phyloP scores from a whole-genome alignment of 2,888 invertebrate species.

The Polydrusus pterygomalis region DNA sequence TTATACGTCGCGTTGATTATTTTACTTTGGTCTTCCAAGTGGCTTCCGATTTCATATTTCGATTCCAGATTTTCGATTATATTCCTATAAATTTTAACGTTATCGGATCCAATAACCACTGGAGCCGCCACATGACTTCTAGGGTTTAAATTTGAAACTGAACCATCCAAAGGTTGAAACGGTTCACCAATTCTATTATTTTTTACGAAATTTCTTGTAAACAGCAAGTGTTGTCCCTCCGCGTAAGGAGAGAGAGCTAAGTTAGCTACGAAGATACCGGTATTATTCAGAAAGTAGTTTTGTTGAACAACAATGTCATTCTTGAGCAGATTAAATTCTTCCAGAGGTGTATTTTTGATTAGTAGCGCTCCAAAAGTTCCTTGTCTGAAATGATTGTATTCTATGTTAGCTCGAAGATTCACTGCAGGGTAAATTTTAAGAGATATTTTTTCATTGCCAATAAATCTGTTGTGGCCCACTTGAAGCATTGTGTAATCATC shows the following conservation, averaged over 20 bases:
- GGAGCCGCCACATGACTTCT: slow-evolving; percentile 95
- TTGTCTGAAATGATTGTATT: slow-evolving; percentile 91
- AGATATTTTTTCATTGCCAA: slow-evolving; percentile 83
- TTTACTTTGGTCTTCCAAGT: slow-evolving; percentile 94
- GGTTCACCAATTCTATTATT: slow-evolving; percentile 92
- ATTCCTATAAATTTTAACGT: slow-evolving; percentile 91
- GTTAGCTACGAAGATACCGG: slow-evolving; percentile 90
- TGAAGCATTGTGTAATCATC: slow-evolving; percentile 78
- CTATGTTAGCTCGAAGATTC: slow-evolving; percentile 85
- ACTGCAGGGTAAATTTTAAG: slow-evolving; percentile 88
- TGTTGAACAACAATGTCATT: slow-evolving; percentile 84
- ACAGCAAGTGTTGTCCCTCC: slow-evolving; percentile 85
- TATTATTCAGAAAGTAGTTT: slow-evolving; percentile 93
- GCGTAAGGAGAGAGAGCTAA: slow-evolving; percentile 92
- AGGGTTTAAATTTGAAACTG: slow-evolving; percentile 85
- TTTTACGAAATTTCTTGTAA: slow-evolving; percentile 90
- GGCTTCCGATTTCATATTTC: slow-evolving; percentile 95
- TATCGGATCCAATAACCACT: slow-evolving; percentile 92
- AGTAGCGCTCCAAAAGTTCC: slow-evolving; percentile 89
- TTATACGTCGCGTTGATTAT: slow-evolving; percentile 95
- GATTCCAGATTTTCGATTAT: slow-evolving; percentile 94
- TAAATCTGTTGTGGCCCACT: slow-evolving; percentile 91
- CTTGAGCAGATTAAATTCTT: slow-evolving; percentile 86
- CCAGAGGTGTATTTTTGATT: slow-evolving; percentile 86
- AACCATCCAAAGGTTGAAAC: slow-evolving; percentile 80